Percentiles rank a stretch among this genome's conserved stretches.
These are phyloP conservation scores for Eulemur mongoz DNA, from an alignment of 2,797 vertebrate genomes.

Conservation along the genomic window DNA sequence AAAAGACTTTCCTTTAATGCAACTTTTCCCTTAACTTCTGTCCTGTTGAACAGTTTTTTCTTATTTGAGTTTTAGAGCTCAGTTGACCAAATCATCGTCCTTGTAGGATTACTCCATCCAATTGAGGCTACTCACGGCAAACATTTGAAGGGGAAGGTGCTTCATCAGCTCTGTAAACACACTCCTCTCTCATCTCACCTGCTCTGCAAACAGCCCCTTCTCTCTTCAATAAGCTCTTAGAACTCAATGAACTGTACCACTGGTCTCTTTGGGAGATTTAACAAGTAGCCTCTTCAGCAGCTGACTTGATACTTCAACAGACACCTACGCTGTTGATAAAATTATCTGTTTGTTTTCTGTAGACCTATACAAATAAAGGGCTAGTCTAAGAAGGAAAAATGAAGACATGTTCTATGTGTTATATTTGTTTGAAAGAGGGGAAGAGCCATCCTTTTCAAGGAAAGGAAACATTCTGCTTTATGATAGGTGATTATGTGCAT, in stretches of 20 bases:
- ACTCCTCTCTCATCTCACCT: background rate
- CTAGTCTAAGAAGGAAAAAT: background rate
- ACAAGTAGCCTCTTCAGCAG: slow-evolving; percentile 3
- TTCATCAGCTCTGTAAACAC: slow-evolving; percentile 31
- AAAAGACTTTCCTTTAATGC: background rate
- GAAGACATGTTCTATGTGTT: background rate
- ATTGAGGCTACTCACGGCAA: background rate
- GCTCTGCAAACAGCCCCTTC: slow-evolving; percentile 39
- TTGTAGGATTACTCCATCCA: background rate
- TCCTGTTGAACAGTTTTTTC: background rate
- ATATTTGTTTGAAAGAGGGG: background rate
- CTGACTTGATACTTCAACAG: background rate
- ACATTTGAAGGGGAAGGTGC: background rate
- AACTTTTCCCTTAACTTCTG: background rate
- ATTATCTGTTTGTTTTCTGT: slow-evolving; percentile 13
- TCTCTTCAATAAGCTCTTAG: background rate
- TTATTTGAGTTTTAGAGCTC: background rate
- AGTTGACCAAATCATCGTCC: background rate
- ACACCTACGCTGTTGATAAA: background rate
- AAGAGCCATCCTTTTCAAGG: background rate
- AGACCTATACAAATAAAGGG: slow-evolving; percentile 42
- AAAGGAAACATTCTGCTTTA: background rate
- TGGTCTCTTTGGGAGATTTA: slow-evolving; percentile 11
- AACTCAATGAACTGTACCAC: background rate
- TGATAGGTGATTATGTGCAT: background rate